phyloP scores from a whole-genome alignment of 2,113 vertebrate species.

The Nanorana parkeri region DNA sequence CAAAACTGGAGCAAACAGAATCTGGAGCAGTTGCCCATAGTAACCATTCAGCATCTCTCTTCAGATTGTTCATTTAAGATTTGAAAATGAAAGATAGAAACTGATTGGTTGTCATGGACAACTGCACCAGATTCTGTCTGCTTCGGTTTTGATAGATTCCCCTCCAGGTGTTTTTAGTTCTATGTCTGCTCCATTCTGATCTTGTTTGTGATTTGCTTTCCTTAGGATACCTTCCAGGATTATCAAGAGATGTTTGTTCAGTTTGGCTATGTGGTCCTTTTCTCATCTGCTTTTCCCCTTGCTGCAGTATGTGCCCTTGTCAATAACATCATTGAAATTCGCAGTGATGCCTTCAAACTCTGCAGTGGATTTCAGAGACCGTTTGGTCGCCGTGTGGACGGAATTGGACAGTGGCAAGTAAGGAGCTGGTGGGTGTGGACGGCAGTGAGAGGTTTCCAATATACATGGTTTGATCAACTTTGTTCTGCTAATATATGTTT shows the following conservation, averaged over 20 bases:
- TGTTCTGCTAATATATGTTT: not conserved
- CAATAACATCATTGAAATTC: constrained; percentile 97
- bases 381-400: constrained; percentile 88
- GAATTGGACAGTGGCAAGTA: constrained; percentile 97
- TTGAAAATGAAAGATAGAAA: too few species aligned
- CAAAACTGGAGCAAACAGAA: too few species aligned
- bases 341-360: constrained; percentile 94
- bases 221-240: constrained; percentile 95
- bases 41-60: too few species aligned
- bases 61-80: too few species aligned
- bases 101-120: too few species aligned
- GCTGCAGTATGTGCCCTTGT: constrained; percentile 92
- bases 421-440: constrained; percentile 55
- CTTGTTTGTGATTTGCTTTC: not conserved
- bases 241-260: constrained; percentile 99
- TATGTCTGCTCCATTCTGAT: too few species aligned
- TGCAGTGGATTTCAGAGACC: constrained; percentile 94
- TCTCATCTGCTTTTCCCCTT: constrained; percentile 95
- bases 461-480: not conserved
- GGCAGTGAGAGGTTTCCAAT: constrained; percentile 2
- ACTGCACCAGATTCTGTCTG: too few species aligned
- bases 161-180: too few species aligned
- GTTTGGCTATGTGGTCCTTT: constrained; percentile 97
- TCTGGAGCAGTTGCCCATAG: too few species aligned
- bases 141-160: too few species aligned